Conservation (phyloP, 2,888 invertebrate genomes). For the Gymnosoma rotundatum region DNA sequence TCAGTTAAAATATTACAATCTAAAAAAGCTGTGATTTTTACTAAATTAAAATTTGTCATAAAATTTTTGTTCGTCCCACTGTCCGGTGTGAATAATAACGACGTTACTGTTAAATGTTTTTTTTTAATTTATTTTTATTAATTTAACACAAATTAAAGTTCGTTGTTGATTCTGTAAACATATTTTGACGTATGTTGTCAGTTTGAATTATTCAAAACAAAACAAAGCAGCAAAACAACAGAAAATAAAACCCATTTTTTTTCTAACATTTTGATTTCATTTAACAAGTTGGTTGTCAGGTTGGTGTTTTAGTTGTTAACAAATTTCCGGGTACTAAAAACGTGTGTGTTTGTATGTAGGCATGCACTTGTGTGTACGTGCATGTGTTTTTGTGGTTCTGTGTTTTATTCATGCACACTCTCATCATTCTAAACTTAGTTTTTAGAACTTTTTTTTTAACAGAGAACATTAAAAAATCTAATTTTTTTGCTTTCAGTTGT, state of each 20-base stretch:
- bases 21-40: no score
- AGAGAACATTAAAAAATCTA: constrained; percentile 11
- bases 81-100: no score
- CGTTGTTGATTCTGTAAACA: constrained; percentile 36
- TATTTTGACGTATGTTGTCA: constrained; percentile 59
- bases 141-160: constrained; percentile 33
- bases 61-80: no score
- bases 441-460: constrained; percentile 41
- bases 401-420: background rate
- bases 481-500: constrained; percentile 40
- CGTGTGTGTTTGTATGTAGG: no score
- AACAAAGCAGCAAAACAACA: background rate
- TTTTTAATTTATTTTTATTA: constrained; percentile 35
- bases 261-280: constrained; percentile 48
- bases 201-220: constrained; percentile 54
- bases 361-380: background rate
- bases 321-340: constrained; percentile 45
- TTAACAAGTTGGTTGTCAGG: constrained; percentile 51
- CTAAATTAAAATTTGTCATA: no score
- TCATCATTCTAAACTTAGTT: constrained; percentile 39
- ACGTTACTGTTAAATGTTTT: background rate
- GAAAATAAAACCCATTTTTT: constrained; percentile 18
- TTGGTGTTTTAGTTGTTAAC: constrained; percentile 59
- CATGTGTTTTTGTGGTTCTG: constrained; percentile 16
- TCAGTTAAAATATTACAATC: no score